Percentiles rank a stretch among this genome's conserved stretches.
Evolutionary conservation across 2,113 vertebrate genomes (phyloP).

Genomic region (Channa maculata): DNA sequence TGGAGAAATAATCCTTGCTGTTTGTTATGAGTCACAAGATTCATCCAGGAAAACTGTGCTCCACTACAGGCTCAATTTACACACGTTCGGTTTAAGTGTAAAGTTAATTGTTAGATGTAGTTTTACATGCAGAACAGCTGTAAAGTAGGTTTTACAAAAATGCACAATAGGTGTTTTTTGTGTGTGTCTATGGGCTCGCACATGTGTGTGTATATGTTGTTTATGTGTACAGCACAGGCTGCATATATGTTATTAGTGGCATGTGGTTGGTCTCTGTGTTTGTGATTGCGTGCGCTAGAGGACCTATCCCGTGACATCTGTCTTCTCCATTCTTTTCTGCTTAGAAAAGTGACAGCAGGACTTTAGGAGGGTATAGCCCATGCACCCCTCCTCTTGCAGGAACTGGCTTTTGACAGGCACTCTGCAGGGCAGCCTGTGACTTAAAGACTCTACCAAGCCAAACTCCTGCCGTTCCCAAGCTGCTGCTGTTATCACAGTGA

Average conservation of each 20-base stretch:
- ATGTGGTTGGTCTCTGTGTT: not conserved
- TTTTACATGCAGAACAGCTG: not conserved
- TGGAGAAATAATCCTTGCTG: constrained; percentile 29
- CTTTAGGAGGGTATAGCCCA: constrained; percentile 46
- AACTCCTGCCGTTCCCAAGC: constrained; percentile 46
- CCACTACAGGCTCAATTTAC: constrained; percentile 9
- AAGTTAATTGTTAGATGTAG: constrained; percentile 4
- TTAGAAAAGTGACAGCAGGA: constrained; percentile 66
- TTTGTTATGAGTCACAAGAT: constrained; percentile 56
- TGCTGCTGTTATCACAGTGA: constrained; percentile 74
- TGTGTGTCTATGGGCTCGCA: not conserved
- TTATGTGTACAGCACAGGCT: not conserved
- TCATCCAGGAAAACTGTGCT: constrained; percentile 42
- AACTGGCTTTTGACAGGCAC: constrained; percentile 71
- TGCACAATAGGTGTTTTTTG: too few relatives aligned
- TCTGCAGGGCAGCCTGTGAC: constrained; percentile 51
- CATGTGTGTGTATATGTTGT: not conserved
- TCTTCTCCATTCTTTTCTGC: constrained; percentile 61
- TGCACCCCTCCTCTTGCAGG: constrained; percentile 62
- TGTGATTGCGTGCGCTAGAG: constrained; percentile 1
- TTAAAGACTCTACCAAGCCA: constrained; percentile 60
- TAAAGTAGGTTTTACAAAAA: too few relatives aligned
- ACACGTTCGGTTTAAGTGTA: not conserved
- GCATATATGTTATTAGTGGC: too few relatives aligned
- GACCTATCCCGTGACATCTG: constrained; percentile 57